Percentiles rank a stretch among this genome's conserved stretches.
phyloP scores from a whole-genome alignment of 2,113 vertebrate species.

The Tringa solitaria region DNA sequence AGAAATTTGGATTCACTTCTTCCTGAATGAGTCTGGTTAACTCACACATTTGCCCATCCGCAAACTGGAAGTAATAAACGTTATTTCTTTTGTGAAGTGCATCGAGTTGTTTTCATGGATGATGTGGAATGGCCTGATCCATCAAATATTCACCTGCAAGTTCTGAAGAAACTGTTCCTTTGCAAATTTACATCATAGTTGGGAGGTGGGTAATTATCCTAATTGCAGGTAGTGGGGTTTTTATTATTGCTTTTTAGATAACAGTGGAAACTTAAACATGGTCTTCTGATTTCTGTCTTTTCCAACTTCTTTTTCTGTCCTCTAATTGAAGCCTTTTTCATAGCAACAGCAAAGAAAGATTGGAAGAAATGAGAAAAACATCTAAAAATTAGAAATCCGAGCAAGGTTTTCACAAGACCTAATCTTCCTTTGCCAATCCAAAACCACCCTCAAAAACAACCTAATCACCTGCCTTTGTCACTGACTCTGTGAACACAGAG shows the following conservation, averaged over 20 bases:
- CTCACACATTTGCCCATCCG: not conserved
- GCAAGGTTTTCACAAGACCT: not conserved
- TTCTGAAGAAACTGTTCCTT: not conserved
- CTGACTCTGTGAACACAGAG: not conserved
- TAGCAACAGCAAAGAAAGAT: not conserved
- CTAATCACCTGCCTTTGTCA: not conserved
- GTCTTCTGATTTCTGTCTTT: not conserved
- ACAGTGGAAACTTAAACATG: not conserved
- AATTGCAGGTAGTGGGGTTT: not conserved
- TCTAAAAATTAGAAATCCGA: not conserved
- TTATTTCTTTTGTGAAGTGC: not conserved
- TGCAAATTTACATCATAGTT: not conserved
- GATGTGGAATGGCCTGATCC: not conserved
- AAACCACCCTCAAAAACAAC: not conserved
- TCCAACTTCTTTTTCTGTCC: not conserved
- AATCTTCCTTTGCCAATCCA: not conserved
- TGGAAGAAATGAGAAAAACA: not conserved
- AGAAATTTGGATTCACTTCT: not conserved
- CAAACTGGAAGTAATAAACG: not conserved
- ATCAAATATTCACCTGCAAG: not conserved
- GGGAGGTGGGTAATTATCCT: not conserved
- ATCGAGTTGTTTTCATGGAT: not conserved
- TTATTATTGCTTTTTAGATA: not conserved
- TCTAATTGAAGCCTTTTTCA: not conserved
- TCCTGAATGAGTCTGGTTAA: not conserved